Base-by-base conservation (phyloP, 2,113 vertebrate species). In the Eulemur macaco region DNA sequence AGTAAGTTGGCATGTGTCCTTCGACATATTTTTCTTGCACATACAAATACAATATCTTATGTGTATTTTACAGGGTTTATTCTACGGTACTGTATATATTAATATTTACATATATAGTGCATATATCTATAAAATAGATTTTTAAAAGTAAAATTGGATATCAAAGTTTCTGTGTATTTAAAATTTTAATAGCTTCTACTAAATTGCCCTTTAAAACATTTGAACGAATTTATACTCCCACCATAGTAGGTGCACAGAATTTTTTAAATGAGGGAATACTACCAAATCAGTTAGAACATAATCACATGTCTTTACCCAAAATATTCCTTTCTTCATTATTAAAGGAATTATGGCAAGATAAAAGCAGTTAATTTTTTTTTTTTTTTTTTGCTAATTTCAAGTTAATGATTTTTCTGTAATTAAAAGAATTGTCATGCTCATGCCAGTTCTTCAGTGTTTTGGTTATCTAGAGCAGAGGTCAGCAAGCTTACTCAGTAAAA, bases 401-500 rank as follows among this genome's bases (percentile, higher is more conserved):
- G 52, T 63, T 85, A 64, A 29, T 80, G 13, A 71, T 93, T 90
- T 95, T 93, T 93, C 77, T 88, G 8, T 94, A 47, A 74, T 81
- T 91, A 58, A 81, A 82, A 68, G 18, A 88, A 73, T 47, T 85
- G 2, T 54, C 25, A 37, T 52, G 37, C 37, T 54, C 25, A 37
- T 52, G 37, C 37, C 64, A 17, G 10, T 92, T 89, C 34, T 85
- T 25, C 12, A 20, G 34, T 60, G 7, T 92, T 84, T 85, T 66
- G 63, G 34, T 85, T 34, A 68, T 54, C 13, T 66, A 77, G 50
- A 63, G 73, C 18, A 92, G 63, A 64, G 60, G 39, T 50, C 29
- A 47, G 45, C 71, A 78, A 27, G 4, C 14, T 58, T 56, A 68
- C 80, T 80, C 45, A 86, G 8, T 73, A 86, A 74, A 68, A 66